phyloP scores from a whole-genome alignment of 2,888 invertebrate genomes.

The Leptinotarsa juncta region DNA sequence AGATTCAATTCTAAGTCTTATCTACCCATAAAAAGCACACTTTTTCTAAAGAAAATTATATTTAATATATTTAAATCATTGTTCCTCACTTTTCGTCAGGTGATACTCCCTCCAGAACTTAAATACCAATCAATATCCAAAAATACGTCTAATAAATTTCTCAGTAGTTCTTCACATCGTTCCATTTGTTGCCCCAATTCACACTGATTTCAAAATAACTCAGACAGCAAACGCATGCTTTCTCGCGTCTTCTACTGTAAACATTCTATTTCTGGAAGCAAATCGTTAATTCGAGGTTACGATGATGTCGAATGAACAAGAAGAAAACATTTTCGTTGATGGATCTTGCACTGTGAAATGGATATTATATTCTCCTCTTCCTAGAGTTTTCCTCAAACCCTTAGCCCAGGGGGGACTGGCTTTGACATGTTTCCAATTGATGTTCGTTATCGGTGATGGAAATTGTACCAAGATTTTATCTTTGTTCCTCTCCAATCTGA shows the following conservation, averaged over 20 bases:
- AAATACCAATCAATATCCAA: too few relatives aligned
- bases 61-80: too few relatives aligned
- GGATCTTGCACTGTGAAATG: conserved; percentile 68
- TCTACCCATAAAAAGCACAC: too few relatives aligned
- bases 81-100: too few relatives aligned
- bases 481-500: conserved; percentile 39
- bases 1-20: too few relatives aligned
- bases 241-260: not conserved
- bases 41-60: too few relatives aligned
- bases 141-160: too few relatives aligned
- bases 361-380: conserved; percentile 66
- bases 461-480: conserved; percentile 55
- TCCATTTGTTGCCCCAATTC: not conserved
- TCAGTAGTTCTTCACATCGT: not conserved
- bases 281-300: conserved; percentile 28
- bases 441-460: conserved; percentile 62
- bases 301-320: conserved; percentile 49
- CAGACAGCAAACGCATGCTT: not conserved
- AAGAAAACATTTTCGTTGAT: conserved; percentile 60
- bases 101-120: too few relatives aligned
- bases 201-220: not conserved
- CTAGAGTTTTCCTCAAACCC: conserved; percentile 66
- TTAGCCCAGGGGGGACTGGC: conserved; percentile 68
- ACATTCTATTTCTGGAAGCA: conserved; percentile 4
- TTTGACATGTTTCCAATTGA: conserved; percentile 69